Evolutionary conservation across 2,113 vertebrate genomes (phyloP), one percentile per base, ranked within the genome.

Genomic region (Corydoras maculifer): DNA sequence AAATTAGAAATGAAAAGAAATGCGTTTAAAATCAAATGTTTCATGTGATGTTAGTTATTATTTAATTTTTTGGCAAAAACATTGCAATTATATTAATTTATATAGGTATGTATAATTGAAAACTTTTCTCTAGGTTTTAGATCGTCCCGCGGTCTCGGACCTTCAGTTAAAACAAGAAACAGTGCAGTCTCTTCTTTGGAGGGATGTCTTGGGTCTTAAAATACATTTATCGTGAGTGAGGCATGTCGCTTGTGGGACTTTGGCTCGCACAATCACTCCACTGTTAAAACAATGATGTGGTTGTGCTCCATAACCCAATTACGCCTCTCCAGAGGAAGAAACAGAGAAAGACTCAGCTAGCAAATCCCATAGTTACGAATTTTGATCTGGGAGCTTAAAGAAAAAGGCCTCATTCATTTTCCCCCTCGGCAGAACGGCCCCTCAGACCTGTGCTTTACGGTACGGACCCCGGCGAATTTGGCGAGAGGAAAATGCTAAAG

Each of bases 231-330:
- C 83, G 84, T 82, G 85, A 86, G 84, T 81, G 86, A 84, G 86
- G 85, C 86, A 85, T 85, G 87, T 86, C 84, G 85, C 85, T 88
- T 82, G 86, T 87, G 84, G 87, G 86, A 87, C 86, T 88, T 83
- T 81, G 85, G 85, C 82, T 84, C 64, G 88, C 80, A 91, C 89
- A 91, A 91, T 90, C 87, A 86, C 86, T 88, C 83, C 84, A 87
- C 87, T 91, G 87, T 89, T 89, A 85, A 90, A 90, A 90, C 90
- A 90, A 91, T 90, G 88, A 85, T 57, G 80, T 80, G 82, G 86
- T 90, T 90, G 88, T 91, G 85, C 82, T 90, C 85, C 73, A 82
- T 89, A 90, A 90, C 88, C 88, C 89, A 91, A 91, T 90, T 90
- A 89, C 85, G 85, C 85, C 62, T 84, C 85, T 86, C 83, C 83